Evolutionary conservation across 1,140 invertebrate genomes (phyloP), one percentile per base, ranked within the genome.

Genomic region (Drosophila nikananu): DNA sequence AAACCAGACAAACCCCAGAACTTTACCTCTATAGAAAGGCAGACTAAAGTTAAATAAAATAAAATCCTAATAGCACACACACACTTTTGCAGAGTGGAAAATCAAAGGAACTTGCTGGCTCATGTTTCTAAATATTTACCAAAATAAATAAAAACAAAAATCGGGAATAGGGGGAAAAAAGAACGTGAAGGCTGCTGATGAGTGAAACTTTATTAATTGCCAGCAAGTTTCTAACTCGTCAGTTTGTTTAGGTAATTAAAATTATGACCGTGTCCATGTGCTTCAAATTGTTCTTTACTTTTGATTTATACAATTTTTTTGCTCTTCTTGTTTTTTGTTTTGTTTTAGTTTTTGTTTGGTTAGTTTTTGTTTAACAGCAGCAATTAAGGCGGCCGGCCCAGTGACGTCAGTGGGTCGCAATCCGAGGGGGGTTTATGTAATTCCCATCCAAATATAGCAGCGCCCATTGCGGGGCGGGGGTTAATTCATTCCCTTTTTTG

Each of bases 221-320:
- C 67, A 39, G 61, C 52, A 72, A 82, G 55, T 83, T 86, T 80
- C 19, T 57, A 82, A 77, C 67, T 86, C 79, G 62, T 68, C 75
- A 74, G 81, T 83, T 89, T 87, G 81, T 87, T 87, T 87, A 78
- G 84, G 86, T 87, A 84, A 87, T 87, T 87, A 76, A 90, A 87
- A 84, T 79, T 87, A 75, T 87, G 70, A 42, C 73, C 84, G 39
- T 80, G 68, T 63, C 41, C 61, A 46, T 54, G 48, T 58, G 65
- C 67, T 23, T 41, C 39, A 37, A 55, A 61, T 52, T 59, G 46
- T 70, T 73, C 67, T 73, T 73, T 73, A 46, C 70, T 73, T 72
- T 73, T 71, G 70, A 72, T 51, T 73, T 72, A 72, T 48, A 35
- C 37, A 37, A 46, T 13, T 66, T 19, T 57, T 32, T 57, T 3